Evolutionary conservation across 2,888 invertebrate species (phyloP).

Genomic region (Epinotia bilunana): DNA sequence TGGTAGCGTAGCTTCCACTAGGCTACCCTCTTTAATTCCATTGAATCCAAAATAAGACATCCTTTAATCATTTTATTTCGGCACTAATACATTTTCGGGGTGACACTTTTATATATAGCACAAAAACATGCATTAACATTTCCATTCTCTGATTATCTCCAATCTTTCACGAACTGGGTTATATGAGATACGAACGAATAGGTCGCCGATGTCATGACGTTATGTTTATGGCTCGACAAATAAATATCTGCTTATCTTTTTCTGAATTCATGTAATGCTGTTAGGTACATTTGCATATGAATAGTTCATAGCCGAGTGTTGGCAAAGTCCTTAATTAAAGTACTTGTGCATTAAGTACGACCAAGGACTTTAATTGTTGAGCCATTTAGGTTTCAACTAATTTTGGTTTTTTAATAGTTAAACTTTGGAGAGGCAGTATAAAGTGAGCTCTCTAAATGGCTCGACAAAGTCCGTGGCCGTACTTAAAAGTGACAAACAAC

Average conservation of each 20-base stretch:
- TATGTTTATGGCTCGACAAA: constrained; percentile 2
- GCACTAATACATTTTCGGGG: background rate
- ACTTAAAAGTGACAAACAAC: background rate
- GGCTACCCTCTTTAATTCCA: too few species aligned
- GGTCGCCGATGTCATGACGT: constrained; percentile 31
- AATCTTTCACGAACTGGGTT: constrained; percentile 40
- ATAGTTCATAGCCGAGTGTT: background rate
- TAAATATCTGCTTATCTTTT: constrained; percentile 4
- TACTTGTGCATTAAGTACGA: too few species aligned
- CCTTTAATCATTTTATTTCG: background rate
- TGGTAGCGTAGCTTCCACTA: too few species aligned
- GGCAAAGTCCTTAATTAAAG: background rate
- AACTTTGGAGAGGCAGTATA: too few species aligned
- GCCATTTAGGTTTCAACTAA: too few species aligned
- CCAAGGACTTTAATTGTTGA: too few species aligned
- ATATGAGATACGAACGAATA: constrained; percentile 29
- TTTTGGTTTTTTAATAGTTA: too few species aligned
- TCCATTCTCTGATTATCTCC: constrained; percentile 25
- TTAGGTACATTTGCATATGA: background rate
- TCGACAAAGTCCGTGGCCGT: background rate
- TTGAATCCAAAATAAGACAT: background rate
- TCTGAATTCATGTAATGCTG: background rate
- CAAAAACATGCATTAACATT: constrained; percentile 22
- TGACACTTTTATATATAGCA: background rate
- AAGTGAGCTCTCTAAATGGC: too few species aligned